Conservation (phyloP, 2,113 vertebrate species). For the Maccullochella peelii region DNA sequence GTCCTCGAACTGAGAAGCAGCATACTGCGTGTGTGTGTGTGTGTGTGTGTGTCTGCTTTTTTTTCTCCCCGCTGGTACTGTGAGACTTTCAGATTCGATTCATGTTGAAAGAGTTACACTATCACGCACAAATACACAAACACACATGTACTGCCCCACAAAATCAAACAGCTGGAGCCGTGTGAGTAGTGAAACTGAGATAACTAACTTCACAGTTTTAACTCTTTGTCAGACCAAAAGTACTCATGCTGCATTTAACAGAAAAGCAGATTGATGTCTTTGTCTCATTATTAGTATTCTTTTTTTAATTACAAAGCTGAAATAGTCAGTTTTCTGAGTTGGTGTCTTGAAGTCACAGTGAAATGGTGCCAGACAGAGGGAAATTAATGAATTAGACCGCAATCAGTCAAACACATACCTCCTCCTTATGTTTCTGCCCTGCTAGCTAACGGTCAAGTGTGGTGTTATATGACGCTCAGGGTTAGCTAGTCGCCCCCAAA, state of each 20-base stretch:
- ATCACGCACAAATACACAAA: constrained; percentile 55
- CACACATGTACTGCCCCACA: constrained; percentile 37
- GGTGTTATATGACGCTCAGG: background rate
- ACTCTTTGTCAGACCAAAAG: background rate
- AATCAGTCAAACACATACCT: background rate
- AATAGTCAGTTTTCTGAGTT: background rate
- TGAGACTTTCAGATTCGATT: constrained; percentile 29
- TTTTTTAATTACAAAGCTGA: background rate
- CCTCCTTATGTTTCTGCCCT: background rate
- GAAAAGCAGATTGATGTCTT: background rate
- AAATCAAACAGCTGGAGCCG: constrained; percentile 43
- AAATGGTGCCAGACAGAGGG: background rate
- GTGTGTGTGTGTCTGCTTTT: too few species aligned
- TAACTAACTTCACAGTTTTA: constrained; percentile 23
- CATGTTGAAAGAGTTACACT: constrained; percentile 52
- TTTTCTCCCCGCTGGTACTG: constrained; percentile 19
- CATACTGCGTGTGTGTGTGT: background rate
- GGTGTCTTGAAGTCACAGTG: background rate
- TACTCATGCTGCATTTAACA: background rate
- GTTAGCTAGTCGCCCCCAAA: background rate
- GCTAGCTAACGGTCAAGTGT: background rate
- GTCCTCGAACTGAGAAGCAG: background rate
- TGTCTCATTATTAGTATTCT: background rate
- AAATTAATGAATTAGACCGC: background rate
- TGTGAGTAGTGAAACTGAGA: constrained; percentile 47